phyloP scores from a whole-genome alignment of 2,888 invertebrate genomes.

The Epistrophe grossulariae region DNA sequence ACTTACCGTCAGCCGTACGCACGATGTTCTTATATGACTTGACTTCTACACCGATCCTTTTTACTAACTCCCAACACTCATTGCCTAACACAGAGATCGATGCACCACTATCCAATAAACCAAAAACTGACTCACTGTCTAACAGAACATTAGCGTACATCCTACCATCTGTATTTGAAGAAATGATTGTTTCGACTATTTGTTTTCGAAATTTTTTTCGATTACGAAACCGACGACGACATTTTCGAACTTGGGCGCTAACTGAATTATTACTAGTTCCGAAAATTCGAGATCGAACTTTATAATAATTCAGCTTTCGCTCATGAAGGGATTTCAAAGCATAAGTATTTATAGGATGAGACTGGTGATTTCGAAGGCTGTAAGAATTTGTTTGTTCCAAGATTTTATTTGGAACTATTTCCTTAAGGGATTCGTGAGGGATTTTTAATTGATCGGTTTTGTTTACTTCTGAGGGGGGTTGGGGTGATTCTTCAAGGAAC shows the following conservation, averaged over 20 bases:
- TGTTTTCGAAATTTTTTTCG: too few species aligned
- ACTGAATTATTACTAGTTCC: neutral
- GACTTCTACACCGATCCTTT: neutral
- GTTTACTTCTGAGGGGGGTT: neutral
- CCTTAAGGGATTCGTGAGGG: too few species aligned
- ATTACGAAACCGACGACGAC: neutral
- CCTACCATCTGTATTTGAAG: too few species aligned
- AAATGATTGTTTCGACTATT: too few species aligned
- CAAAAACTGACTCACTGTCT: too few species aligned
- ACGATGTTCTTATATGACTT: neutral
- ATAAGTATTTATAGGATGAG: neutral
- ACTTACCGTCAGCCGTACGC: neutral
- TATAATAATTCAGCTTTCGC: neutral
- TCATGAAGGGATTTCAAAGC: too few species aligned
- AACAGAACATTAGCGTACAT: too few species aligned
- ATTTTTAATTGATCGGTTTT: too few species aligned
- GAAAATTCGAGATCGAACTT: neutral
- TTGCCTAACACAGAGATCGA: too few species aligned
- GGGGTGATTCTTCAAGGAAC: neutral
- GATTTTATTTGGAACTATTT: neutral
- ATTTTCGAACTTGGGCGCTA: neutral
- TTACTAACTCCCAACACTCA: neutral
- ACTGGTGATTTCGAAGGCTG: neutral
- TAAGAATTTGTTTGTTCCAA: neutral
- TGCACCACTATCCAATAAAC: too few species aligned